phyloP scores from a whole-genome alignment of 2,888 invertebrate genomes.

The Parnassius smintheus region DNA sequence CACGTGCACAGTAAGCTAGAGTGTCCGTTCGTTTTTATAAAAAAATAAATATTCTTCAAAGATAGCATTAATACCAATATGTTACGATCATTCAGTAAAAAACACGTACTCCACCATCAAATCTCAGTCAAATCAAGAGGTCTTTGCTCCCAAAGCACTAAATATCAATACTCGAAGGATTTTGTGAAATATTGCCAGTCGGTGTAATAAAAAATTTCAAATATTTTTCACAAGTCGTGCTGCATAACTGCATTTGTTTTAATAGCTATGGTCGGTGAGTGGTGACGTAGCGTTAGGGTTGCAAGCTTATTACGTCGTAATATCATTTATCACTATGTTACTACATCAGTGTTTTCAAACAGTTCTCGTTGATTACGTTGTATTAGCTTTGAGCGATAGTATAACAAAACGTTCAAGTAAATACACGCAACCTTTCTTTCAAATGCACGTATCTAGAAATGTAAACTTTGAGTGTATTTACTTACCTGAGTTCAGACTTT shows the following conservation, averaged over 20 bases:
- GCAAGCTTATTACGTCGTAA: conserved; percentile 7
- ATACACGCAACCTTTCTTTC: conserved; percentile 9
- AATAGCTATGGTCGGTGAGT: conserved; percentile 28
- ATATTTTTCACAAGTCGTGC: conserved; percentile 34
- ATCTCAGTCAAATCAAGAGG: conserved; percentile 10
- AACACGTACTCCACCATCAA: too few relatives aligned
- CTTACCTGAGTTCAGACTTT: too few relatives aligned
- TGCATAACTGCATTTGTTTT: conserved; percentile 34
- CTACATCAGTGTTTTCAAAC: conserved; percentile 15
- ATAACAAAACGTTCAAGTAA: conserved; percentile 17
- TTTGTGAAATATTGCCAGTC: conserved; percentile 44
- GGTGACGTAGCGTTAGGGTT: conserved; percentile 24
- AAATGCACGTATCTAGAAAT: not conserved
- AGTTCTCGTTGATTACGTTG: conserved; percentile 14
- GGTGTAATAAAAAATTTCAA: conserved; percentile 27
- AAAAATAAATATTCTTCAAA: too few relatives aligned
- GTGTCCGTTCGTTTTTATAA: too few relatives aligned
- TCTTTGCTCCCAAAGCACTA: conserved; percentile 33
- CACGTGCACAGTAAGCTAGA: too few relatives aligned
- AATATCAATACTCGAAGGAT: conserved; percentile 31
- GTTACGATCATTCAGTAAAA: too few relatives aligned
- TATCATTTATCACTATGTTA: conserved; percentile 12
- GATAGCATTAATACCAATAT: too few relatives aligned
- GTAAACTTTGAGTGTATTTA: too few relatives aligned
- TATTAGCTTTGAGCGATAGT: conserved; percentile 17